Evolutionary conservation across 2,797 vertebrate species (phyloP).

Genomic region (Rhyacichthys aspro): DNA sequence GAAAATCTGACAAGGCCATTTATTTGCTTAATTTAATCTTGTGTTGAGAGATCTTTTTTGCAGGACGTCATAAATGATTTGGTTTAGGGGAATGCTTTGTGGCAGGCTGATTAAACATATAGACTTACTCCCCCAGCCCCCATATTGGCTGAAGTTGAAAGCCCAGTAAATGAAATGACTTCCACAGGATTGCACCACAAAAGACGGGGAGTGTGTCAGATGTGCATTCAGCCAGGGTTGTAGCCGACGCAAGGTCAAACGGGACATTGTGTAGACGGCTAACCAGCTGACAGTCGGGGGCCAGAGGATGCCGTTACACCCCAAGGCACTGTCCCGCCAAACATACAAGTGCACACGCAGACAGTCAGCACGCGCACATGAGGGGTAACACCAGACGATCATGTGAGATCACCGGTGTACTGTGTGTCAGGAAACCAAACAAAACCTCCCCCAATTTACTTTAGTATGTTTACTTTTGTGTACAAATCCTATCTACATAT

Average conservation of each 20-base stretch:
- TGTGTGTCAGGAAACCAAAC: no score
- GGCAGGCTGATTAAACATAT: constrained; percentile 75
- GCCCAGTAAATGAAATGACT: constrained; percentile 81
- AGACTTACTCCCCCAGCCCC: constrained; percentile 42
- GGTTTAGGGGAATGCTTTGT: constrained; percentile 66
- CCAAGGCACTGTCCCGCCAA: constrained; percentile 59
- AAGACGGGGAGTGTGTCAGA: constrained; percentile 76
- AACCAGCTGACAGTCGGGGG: constrained; percentile 66
- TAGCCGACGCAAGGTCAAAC: constrained; percentile 75
- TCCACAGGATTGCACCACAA: constrained; percentile 81
- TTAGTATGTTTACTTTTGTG: no score
- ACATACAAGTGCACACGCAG: constrained; percentile 23
- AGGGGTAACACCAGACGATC: not conserved
- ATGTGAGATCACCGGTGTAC: no score
- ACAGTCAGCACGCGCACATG: constrained; percentile 6
- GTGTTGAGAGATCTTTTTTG: constrained; percentile 53
- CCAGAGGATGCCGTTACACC: constrained; percentile 72
- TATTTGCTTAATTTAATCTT: constrained; percentile 68
- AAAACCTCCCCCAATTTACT: no score
- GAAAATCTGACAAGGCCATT: constrained; percentile 64
- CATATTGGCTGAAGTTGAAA: constrained; percentile 75
- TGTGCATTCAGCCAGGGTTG: constrained; percentile 76
- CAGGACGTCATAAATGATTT: constrained; percentile 65
- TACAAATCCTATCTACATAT: no score
- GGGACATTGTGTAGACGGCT: constrained; percentile 69